Base-by-base conservation (phyloP, 2,888 invertebrate species). In the Epinotia brunnichana region DNA sequence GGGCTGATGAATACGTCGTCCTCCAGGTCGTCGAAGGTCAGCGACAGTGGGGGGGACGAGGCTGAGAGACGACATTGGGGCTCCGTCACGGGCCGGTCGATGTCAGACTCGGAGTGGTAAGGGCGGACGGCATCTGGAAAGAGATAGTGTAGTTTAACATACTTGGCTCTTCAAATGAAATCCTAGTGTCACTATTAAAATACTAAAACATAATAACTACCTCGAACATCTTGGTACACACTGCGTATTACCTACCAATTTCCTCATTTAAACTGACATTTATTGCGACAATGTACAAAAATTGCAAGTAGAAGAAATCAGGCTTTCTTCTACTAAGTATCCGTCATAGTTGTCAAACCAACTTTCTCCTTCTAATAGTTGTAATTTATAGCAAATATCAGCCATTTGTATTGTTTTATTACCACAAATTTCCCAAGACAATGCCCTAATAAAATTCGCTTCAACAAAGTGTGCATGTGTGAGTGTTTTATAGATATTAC, bases 1-100 rank as follows among this genome's bases (percentile, higher is more conserved):
- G 92, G 91, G 69, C 86, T 85, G 77, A 86, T 81, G 82, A 93
- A 92, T n/a, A 92, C 93, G 74, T 93, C 93, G 71, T 93, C 93
- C n/a, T 93, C 93, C 1, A 91, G 77, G 59, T 92, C 92, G 78
- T 92, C 91, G 75, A 91, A 82, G 77, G 85, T 88, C 13, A 92
- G 78, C 5, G 90, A 83, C 2, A 90, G 83, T 0, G 91, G 91
- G 0, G 92, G 91, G 0, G 90, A 89, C 0, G 91, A 89, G 0
- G 92, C 92, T 5, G 92, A 92, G 51, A 87, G 83, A 2, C 90
- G 85, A 76, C 86, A 86, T 63, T 86, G 87, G 15, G 76, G 81
- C 1, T 84, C 83, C 0, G 80, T 79, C 19, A 85, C 80, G 0
- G 83, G 86, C 19, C 87, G 83, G 35, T 85, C 84, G 73, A 89